Evolutionary conservation across 1,140 invertebrate genomes (phyloP), one percentile per base, ranked within the genome.

Genomic region (Riptortus pedestris): DNA sequence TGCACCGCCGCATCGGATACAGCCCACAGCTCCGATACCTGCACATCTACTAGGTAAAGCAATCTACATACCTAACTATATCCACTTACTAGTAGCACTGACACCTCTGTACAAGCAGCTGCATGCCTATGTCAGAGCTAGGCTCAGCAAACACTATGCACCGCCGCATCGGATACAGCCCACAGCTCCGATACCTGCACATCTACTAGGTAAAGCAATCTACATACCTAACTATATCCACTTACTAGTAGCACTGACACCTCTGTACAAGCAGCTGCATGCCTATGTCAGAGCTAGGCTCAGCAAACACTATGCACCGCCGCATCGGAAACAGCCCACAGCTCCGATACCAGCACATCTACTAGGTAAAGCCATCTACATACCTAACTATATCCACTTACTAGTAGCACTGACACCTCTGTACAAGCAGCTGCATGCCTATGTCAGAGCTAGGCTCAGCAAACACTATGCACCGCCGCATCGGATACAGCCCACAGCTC

Each of bases 371-470:
- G 3, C 14, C 3, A 18, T n/a, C n/a, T 11, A 60, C 16, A 51
- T 51, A 18, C 31, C 31, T 38, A 7, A 38, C 31, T 14, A 7
- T 7, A 7, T 7, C 31, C 31, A 38, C 14, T 38, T 38, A n/a
- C n/a, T n/a, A n/a, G 80, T 83, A 22, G 80, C 85, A 65, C 70
- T 93, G 28, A 79, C 80, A 66, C 90, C 90, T 0, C 74, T 95
- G 0, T 95, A 95, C 73, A 82, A 87, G 69, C 83, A 94, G 73
- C 76, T 96, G 0, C 91, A 93, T 69, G 86, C 90, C 0, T 95
- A 91, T 71, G 88, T 93, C 0, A 77, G 91, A 33, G 74, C 79
- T 9, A 84, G 84, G 71, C 73, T 96, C 4, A 77, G 84, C 11
- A 77, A 84, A 55, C 74, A 80, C 68, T 90, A 90, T 68, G 87